These are phyloP conservation scores for Pomatorhinus ruficollis DNA, from an alignment of 2,113 vertebrate species.

Conservation along the genomic window DNA sequence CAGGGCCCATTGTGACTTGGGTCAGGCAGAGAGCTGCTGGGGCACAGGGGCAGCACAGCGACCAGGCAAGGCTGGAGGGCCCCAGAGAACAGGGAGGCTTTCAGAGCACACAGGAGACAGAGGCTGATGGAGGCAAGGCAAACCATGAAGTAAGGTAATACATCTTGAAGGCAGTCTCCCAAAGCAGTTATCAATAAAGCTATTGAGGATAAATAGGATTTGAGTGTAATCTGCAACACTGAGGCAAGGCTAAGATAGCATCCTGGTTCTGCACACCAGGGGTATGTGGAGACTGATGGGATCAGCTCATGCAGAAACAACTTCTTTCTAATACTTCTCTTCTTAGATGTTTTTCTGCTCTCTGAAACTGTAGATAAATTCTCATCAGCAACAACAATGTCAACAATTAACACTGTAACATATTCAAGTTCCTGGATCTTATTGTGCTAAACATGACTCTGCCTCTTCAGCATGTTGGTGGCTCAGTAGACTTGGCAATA, in stretches of 20 bases:
- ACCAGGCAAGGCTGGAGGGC: rapidly evolving
- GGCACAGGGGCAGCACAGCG: rapidly evolving
- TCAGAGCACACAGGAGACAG: not conserved
- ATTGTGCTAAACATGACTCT: slow-evolving; percentile 23
- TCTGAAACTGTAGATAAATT: not conserved
- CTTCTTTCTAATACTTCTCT: not conserved
- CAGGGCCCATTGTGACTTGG: not conserved
- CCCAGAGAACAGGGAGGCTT: not conserved
- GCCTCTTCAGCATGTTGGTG: slow-evolving; percentile 23
- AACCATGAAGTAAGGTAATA: not conserved
- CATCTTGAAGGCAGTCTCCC: not conserved
- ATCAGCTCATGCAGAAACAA: not conserved
- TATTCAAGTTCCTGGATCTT: not conserved
- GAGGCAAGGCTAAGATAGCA: not conserved
- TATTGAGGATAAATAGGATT: not conserved
- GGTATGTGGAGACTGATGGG: not conserved
- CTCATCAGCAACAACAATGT: not conserved
- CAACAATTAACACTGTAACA: not conserved
- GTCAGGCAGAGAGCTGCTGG: not conserved
- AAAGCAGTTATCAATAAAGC: not conserved
- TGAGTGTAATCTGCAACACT: not conserved
- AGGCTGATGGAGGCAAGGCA: not conserved
- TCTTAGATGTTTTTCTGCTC: not conserved
- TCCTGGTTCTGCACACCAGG: not conserved
- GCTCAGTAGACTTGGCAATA: slow-evolving; percentile 62